Base-by-base conservation (phyloP, 2,113 vertebrate genomes). In the Myotis brandtii region DNA sequence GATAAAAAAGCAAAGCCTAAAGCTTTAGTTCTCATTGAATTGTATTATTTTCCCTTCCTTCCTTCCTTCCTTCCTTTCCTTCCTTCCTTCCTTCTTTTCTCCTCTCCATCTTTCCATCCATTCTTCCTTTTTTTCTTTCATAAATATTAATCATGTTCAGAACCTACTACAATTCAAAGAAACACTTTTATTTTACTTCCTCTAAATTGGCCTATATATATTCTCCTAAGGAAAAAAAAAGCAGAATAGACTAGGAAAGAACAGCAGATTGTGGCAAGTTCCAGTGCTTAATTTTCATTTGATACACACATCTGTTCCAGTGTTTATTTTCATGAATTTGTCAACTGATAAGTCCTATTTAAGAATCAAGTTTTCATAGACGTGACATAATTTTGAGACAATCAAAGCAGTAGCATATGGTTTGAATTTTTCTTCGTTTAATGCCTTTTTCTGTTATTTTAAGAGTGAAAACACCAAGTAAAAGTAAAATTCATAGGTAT, bases 271-370 rank as follows among this genome's bases (percentile, higher is more conserved):
- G 6, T 86, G 20, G 3, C 34, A 89, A 73, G 27, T 5, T 1
- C n/a, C 40, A 50, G 56, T 67, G n/a, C 9, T 7, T 73, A 85
- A 67, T 73, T 95, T 86, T 89, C 43, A 93, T 30, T 91, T 90
- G 34, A 67, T 77, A 50, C 3, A 81, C 40, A 81, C 30, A 76
- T 70, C 70, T 95, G 43, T 66, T 56, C n/a, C 12, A 70, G 14
- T 67, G 27, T 80, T 72, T 91, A 73, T 56, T 95, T 79, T 85
- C 83, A 88, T 59, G 52, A 69, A 52, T 40, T 6, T 73, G 59
- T 72, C 20, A 5, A 77, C 5, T 80, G 9, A 34, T 75, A 73
- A 43, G 1, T 43, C 18, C 40, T 93, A 54, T n/a, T 79, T 94
- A 86, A 54, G 20, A 86, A 80, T 89, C 34, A 48, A 30, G 2